Evolutionary conservation across 2,888 invertebrate genomes (phyloP).

Genomic region (Slavum lentiscoides): DNA sequence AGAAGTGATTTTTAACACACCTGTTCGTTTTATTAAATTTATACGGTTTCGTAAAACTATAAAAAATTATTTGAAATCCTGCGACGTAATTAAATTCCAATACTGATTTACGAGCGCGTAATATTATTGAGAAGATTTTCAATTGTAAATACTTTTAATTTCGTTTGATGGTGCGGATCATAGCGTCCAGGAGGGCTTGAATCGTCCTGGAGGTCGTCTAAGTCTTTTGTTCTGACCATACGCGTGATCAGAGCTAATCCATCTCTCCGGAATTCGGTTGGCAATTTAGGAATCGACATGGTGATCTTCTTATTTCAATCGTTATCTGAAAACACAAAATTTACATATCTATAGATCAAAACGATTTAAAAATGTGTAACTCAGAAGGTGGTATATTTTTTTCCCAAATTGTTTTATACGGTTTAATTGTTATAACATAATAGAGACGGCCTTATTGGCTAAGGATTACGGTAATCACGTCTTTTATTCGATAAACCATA

Average conservation of each 20-base stretch:
- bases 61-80: neutral
- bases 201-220: conserved; percentile 69
- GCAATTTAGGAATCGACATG: conserved; percentile 57
- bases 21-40: too few relatives aligned
- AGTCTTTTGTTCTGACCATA: conserved; percentile 82
- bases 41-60: neutral
- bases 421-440: too few relatives aligned
- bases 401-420: too few relatives aligned
- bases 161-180: conserved; percentile 67
- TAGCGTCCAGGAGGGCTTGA: conserved; percentile 52
- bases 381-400: too few relatives aligned
- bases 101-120: neutral
- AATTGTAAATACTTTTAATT: conserved; percentile 70
- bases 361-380: neutral
- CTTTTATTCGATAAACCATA: too few relatives aligned
- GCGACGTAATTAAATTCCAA: neutral
- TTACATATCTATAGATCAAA: neutral
- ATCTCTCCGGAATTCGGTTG: conserved; percentile 63
- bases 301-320: conserved; percentile 15
- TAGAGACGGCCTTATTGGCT: too few relatives aligned
- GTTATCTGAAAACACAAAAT: neutral
- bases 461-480: too few relatives aligned
- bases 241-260: conserved; percentile 79
- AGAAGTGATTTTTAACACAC: too few relatives aligned
- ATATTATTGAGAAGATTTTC: neutral